phyloP scores from a whole-genome alignment of 1,140 invertebrate genomes.

The Periplaneta americana region DNA sequence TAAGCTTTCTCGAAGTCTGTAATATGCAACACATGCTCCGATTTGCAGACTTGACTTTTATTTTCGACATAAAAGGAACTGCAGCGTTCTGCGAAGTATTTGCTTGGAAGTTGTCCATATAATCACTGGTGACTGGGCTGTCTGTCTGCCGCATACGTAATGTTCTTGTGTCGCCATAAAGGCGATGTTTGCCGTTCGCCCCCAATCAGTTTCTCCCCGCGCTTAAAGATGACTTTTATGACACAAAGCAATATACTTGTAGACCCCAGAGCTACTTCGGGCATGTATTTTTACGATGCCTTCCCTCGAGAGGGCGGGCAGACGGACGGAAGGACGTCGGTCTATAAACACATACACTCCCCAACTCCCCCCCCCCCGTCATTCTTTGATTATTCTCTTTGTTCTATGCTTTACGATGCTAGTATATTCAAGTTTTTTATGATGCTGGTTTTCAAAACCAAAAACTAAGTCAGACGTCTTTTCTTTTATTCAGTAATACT shows the following conservation, averaged over 20 bases:
- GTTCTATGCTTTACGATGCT: not conserved
- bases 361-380: not conserved
- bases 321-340: too few species aligned
- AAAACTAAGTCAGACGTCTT: too few species aligned
- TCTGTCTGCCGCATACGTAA: not conserved
- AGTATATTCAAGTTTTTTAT: not conserved
- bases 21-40: too few species aligned
- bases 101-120: too few species aligned
- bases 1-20: too few species aligned
- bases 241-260: not conserved
- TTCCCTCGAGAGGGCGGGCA: not conserved
- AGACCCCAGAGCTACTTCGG: not conserved
- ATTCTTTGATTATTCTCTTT: not conserved
- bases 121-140: too few species aligned
- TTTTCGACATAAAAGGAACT: too few species aligned
- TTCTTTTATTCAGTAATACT: too few species aligned
- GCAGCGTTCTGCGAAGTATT: too few species aligned
- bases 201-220: conserved; percentile 26
- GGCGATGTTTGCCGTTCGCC: not conserved
- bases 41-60: too few species aligned
- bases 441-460: not conserved
- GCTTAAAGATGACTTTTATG: conserved; percentile 10
- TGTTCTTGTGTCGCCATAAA: not conserved
- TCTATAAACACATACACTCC: not conserved
- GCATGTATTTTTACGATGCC: not conserved